phyloP scores from a whole-genome alignment of 2,797 vertebrate genomes.

The Dromococcyx pavoninus region DNA sequence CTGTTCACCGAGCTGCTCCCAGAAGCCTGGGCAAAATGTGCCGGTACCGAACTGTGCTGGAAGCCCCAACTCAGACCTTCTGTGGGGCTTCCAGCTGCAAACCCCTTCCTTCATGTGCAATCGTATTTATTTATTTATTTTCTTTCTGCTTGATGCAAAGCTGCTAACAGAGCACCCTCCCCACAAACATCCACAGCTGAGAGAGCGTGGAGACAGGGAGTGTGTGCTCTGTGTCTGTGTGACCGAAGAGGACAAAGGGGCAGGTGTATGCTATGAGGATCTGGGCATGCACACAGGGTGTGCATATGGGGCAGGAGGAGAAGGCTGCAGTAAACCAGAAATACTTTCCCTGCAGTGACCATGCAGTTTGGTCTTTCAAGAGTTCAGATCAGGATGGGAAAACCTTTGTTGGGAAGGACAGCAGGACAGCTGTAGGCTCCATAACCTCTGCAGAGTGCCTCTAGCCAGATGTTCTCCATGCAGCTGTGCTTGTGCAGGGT shows the following conservation, averaged over 20 bases:
- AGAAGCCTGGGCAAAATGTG: neutral
- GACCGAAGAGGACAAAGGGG: neutral
- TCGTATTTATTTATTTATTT: slow-evolving; percentile 67
- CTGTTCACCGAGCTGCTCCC: neutral
- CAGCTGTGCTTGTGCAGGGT: neutral
- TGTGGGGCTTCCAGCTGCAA: neutral
- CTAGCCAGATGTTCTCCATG: neutral
- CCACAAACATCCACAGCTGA: rapidly evolving
- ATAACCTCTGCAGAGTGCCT: neutral
- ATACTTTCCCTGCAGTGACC: neutral
- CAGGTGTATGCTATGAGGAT: neutral
- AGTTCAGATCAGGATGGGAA: neutral
- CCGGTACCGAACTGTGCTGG: neutral
- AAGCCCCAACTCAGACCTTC: slow-evolving; percentile 6
- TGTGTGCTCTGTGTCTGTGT: rapidly evolving
- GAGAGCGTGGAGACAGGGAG: neutral
- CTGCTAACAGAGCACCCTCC: slow-evolving; percentile 9
- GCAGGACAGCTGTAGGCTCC: neutral
- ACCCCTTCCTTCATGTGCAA: neutral
- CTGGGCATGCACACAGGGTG: too few relatives aligned
- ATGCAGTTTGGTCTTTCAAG: neutral
- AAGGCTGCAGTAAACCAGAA: neutral
- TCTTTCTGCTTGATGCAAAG: slow-evolving; percentile 31
- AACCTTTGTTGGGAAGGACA: neutral
- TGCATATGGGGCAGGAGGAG: neutral